Base-by-base conservation (phyloP, 2,888 invertebrate genomes). In the Amphipoea oculea region DNA sequence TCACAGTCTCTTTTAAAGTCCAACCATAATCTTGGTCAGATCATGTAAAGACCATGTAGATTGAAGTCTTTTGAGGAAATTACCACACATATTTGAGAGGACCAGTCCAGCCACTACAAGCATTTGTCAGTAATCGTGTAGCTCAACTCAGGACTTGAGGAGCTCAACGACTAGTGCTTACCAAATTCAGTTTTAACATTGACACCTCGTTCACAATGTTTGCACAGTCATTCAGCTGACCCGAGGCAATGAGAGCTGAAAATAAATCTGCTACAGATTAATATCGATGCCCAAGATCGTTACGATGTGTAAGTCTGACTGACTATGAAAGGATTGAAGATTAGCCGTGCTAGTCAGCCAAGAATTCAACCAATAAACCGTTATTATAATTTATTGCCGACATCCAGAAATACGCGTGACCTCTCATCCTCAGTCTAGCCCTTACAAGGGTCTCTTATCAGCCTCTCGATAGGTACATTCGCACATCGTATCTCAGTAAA, bases 401-500 rank as follows among this genome's bases (percentile, higher is more conserved):
- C 42, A 54, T 48, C 11, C 20, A 23, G 66, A 54, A 45, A 66
- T 70, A 70, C 11, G 23, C 65, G 62, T 85, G 84, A 85, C 85
- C 84, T 73, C 82, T 82, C 40, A 84, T 78, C 66, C 70, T 57
- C 57, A 40, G 48, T 12, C 74, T 45, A 60, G 60, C 23, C 83
- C 79, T 73, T 67, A 80, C 79, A 85, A 73, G 80, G 74, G 12
- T 73, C 73, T 73, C 75, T 83, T 85, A 85, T 85, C 85, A 80
- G 17, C 36, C 40, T 80, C 63, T 36, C 69, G 83, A 85, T 85
- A 79, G 85, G 63, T 75, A 86, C 86, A 83, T 86, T 88, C 81
- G 85, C 86, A 86, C 86, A 82, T 87, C 87, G 74, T 84, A 85
- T 86, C 83, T 83, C 85, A 66, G 85, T 83, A 85, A 85, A 77